These are phyloP conservation scores for Chaitophorus viminalis DNA, from an alignment of 2,888 invertebrate genomes.

Conservation along the genomic window DNA sequence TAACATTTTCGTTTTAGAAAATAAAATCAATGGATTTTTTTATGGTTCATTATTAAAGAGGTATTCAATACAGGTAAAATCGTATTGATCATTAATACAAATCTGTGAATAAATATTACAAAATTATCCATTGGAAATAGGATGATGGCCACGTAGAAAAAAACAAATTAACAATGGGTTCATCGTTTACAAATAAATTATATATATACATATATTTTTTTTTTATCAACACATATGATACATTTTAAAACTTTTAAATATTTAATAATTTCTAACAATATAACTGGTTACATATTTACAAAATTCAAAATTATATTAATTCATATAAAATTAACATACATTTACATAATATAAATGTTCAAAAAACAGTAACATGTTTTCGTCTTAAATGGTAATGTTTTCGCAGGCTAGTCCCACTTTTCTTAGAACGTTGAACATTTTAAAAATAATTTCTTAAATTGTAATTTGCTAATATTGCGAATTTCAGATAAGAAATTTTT, in stretches of 20 bases:
- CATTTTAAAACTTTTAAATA: conserved; percentile 56
- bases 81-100: neutral
- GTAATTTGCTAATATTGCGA: conserved; percentile 51
- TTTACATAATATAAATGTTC: neutral
- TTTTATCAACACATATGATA: conserved; percentile 52
- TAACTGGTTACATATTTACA: conserved; percentile 61
- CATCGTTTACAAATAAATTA: conserved; percentile 58
- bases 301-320: conserved; percentile 41
- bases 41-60: too few relatives aligned
- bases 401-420: conserved; percentile 25
- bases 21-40: neutral
- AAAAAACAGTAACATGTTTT: conserved; percentile 45
- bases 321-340: conserved; percentile 9
- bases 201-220: conserved; percentile 46
- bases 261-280: conserved; percentile 58
- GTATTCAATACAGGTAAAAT: neutral
- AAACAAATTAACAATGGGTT: neutral
- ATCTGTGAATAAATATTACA: neutral
- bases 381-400: conserved; percentile 49
- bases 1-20: neutral
- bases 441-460: conserved; percentile 47
- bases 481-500: conserved; percentile 56
- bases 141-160: too few relatives aligned
- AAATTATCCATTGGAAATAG: neutral
- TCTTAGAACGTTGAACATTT: conserved; percentile 42